Evolutionary conservation across 2,113 vertebrate genomes (phyloP).

Genomic region (Pavo muticus): DNA sequence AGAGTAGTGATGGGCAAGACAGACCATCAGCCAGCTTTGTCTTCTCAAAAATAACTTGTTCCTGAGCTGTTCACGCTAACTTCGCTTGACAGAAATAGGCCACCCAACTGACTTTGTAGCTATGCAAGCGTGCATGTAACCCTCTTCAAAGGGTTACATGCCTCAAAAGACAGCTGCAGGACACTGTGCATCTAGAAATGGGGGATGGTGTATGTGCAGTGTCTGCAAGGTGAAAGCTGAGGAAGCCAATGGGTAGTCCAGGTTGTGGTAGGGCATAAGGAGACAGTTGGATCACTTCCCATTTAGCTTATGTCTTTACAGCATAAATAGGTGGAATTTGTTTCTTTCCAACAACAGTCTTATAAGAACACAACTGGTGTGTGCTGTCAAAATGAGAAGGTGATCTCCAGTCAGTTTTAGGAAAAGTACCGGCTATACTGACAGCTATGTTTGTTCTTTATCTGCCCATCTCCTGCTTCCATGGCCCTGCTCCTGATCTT

Average conservation of each 20-base stretch:
- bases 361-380: fast-evolving
- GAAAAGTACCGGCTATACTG: fast-evolving
- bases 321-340: fast-evolving
- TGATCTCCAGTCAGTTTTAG: neutral
- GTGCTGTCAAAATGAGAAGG: fast-evolving
- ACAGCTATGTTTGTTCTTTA: fast-evolving
- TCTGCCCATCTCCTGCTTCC: neutral
- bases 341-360: neutral
- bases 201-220: fast-evolving
- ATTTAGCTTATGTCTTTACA: neutral
- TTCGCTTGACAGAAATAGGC: conserved; percentile 52
- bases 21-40: conserved; percentile 12
- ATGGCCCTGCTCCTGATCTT: fast-evolving
- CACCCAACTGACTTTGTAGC: neutral
- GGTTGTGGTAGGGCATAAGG: fast-evolving
- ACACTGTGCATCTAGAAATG: neutral
- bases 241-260: neutral
- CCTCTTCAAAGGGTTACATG: neutral
- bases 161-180: neutral
- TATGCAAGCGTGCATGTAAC: neutral
- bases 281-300: neutral
- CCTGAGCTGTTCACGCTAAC: conserved; percentile 8
- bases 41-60: neutral
- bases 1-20: neutral
- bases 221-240: too few species aligned